Evolutionary conservation across 2,113 vertebrate genomes (phyloP).

Genomic region (Misgurnus mizolepis): DNA sequence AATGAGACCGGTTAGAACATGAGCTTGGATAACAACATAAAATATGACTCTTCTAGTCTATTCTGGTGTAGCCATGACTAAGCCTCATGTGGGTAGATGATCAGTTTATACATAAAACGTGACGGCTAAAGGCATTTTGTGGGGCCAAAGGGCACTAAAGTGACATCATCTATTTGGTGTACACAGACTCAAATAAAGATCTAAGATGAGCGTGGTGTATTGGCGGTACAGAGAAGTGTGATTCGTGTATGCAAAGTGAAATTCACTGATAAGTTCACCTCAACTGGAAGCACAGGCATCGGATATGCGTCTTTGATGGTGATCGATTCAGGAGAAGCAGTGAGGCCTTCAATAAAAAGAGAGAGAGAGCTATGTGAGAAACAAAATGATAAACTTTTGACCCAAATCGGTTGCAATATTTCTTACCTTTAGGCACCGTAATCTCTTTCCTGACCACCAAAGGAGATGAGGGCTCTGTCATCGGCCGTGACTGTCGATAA

Average conservation of each 20-base stretch:
- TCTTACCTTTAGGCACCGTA: slow-evolving; percentile 41
- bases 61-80: slow-evolving; percentile 17
- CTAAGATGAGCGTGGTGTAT: not conserved
- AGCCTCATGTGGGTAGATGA: slow-evolving; percentile 29
- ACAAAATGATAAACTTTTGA: not conserved
- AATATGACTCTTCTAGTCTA: not conserved
- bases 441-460: slow-evolving; percentile 45
- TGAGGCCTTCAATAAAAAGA: slow-evolving; percentile 39
- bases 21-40: not conserved
- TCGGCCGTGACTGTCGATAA: slow-evolving; percentile 60
- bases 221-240: slow-evolving; percentile 7
- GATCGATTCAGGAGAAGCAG: slow-evolving; percentile 60
- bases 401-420: not conserved
- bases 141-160: slow-evolving; percentile 22
- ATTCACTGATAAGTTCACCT: slow-evolving; percentile 50
- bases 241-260: not conserved
- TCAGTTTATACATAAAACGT: not conserved
- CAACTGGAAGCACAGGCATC: slow-evolving; percentile 57
- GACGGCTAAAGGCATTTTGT: not conserved
- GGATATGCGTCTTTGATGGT: slow-evolving; percentile 69
- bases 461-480: slow-evolving; percentile 56
- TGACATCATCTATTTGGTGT: not conserved
- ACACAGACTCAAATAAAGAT: slow-evolving; percentile 28
- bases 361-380: not conserved
- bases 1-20: not conserved